These are phyloP conservation scores for Pardalotus punctatus DNA, from an alignment of 2,113 vertebrate species.

Conservation along the genomic window DNA sequence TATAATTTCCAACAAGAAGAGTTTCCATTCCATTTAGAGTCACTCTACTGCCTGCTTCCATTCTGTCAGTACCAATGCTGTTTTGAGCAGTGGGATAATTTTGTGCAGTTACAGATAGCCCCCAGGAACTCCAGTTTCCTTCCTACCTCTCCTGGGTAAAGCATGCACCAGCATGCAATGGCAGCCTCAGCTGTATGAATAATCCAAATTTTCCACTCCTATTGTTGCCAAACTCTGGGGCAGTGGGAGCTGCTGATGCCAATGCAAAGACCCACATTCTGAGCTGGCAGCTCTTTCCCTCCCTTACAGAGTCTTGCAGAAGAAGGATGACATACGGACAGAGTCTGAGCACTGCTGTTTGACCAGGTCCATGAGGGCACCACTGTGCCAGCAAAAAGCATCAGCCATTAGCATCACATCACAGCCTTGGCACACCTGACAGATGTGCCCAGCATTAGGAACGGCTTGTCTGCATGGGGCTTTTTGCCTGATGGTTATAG, in stretches of 20 bases:
- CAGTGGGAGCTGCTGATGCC: neutral
- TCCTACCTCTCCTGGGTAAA: neutral
- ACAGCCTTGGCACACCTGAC: neutral
- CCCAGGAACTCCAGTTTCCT: neutral
- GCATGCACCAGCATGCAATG: no score
- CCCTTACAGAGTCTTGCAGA: neutral
- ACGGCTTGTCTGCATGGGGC: neutral
- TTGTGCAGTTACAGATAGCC: neutral
- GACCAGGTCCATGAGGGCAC: neutral
- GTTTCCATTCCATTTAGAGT: neutral
- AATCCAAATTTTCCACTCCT: neutral
- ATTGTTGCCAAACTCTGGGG: accelerated
- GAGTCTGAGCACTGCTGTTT: neutral
- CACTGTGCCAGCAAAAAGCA: neutral
- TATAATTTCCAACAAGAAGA: neutral
- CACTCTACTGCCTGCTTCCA: neutral
- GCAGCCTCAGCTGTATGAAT: neutral
- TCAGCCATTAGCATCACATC: neutral
- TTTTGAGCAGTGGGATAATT: neutral
- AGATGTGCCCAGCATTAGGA: neutral
- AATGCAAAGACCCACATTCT: accelerated
- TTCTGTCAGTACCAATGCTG: neutral
- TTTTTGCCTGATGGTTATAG: neutral
- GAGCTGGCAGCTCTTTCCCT: neutral
- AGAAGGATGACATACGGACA: neutral